Evolutionary conservation across 2,113 vertebrate species (phyloP), one percentile per base, ranked within the genome.

Genomic region (Alethe castanea): DNA sequence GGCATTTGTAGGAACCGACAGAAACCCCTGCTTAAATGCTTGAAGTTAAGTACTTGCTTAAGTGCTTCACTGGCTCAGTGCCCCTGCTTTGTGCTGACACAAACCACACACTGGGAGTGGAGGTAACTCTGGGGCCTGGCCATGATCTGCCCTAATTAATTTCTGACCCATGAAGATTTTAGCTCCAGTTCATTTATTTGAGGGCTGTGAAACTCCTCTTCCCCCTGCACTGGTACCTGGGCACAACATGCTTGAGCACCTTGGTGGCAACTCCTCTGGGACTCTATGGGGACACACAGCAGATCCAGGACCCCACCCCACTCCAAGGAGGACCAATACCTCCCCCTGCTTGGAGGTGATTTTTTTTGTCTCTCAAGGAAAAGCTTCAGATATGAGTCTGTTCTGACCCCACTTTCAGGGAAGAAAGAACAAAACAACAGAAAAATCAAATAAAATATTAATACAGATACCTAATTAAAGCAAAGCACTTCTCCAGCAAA

Each of bases 401-500:
- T 40, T 88, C 69, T 60, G 62, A 90, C 48, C 28, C 28, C 54
- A 6, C 35, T 60, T 47, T 19, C 9, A 5, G 11, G 8, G 14
- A 90, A 76, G 42, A 64, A 77, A 56, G 33, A 81, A 48, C 15
- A 59, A 47, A 42, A 61, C 22, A 62, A 72, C 14, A 45, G 54
- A 86, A 38, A 61, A 22, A 76, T 24, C 36, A 44, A 64, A 91
- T 80, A 50, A 93, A 96, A 89, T 92, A 94, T 89, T 89, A 81
- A 91, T 85, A 50, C 1, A 1, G 38, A 79, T 71, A 60, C 19
- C 61, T 38, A 90, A 95, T 72, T 94, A 93, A 94, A 92, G 71
- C 50, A 88, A 95, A 59, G 52, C 45, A 77, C 28, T 81, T 92
- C 56, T 85, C 26, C 62, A 81, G 38, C 29, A 89, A 84, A 92